Conservation (phyloP, 2,888 invertebrate genomes). For the Ophraella communa region DNA sequence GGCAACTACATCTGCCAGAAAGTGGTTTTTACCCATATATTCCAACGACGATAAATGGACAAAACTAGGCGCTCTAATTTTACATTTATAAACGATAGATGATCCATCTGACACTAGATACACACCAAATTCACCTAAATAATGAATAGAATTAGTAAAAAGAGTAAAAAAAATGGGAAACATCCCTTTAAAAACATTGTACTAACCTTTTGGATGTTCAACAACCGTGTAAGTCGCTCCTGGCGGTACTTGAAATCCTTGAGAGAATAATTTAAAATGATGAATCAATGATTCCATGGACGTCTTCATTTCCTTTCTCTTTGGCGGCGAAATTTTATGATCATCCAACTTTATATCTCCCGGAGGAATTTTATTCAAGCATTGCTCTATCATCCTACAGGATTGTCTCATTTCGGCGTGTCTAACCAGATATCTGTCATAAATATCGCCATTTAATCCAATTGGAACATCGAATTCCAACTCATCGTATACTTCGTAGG, state of each 20-base stretch:
- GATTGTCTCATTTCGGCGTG: slow-evolving; percentile 79
- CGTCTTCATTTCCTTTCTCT: slow-evolving; percentile 84
- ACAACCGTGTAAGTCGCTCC: slow-evolving; percentile 80
- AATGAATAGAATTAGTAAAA: too few species aligned
- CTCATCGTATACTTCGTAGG: slow-evolving; percentile 84
- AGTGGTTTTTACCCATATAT: slow-evolving; percentile 59
- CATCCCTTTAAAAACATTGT: too few species aligned
- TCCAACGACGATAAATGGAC: slow-evolving; percentile 70
- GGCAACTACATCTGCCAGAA: slow-evolving; percentile 79
- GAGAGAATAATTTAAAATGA: slow-evolving; percentile 76
- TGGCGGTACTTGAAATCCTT: slow-evolving; percentile 84
- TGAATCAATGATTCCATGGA: slow-evolving; percentile 38
- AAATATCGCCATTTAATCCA: slow-evolving; percentile 83
- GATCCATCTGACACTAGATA: slow-evolving; percentile 87
- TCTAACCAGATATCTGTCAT: slow-evolving; percentile 74
- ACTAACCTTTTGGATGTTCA: slow-evolving; percentile 80
- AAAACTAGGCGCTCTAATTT: slow-evolving; percentile 62
- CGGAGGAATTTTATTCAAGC: slow-evolving; percentile 81
- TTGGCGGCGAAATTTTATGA: slow-evolving; percentile 77
- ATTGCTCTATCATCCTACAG: slow-evolving; percentile 78
- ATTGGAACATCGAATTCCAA: slow-evolving; percentile 86
- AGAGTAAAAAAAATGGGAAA: too few species aligned
- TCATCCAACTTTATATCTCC: slow-evolving; percentile 83
- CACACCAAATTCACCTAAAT: slow-evolving; percentile 77
- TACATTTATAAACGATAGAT: slow-evolving; percentile 69